These are phyloP conservation scores for Buteo buteo DNA, from an alignment of 2,113 vertebrate species.

Conservation along the genomic window DNA sequence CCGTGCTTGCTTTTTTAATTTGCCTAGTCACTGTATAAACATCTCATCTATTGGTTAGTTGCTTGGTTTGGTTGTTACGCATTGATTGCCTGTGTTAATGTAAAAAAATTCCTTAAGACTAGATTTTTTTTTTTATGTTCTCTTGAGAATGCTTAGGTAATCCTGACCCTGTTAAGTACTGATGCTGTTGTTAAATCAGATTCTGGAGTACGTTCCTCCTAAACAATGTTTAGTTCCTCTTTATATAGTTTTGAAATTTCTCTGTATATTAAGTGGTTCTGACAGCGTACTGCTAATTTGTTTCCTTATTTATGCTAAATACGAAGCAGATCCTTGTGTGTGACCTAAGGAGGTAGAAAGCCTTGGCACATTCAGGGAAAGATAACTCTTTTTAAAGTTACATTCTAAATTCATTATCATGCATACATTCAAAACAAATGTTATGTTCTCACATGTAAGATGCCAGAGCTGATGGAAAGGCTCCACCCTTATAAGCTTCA, in stretches of 20 bases:
- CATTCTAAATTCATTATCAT: neutral
- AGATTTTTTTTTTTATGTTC: neutral
- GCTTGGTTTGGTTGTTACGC: neutral
- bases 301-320: neutral
- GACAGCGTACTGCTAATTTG: neutral
- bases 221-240: neutral
- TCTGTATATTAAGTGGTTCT: neutral
- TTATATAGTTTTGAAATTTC: neutral
- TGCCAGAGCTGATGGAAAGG: neutral
- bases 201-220: neutral
- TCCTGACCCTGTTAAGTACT: neutral
- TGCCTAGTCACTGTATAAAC: neutral
- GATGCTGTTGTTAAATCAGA: neutral
- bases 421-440: neutral
- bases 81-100: neutral
- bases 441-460: rapidly evolving
- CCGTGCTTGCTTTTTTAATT: neutral
- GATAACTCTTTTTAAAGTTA: rapidly evolving
- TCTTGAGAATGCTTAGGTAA: neutral
- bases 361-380: neutral
- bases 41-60: neutral
- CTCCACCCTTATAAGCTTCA: neutral
- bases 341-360: neutral
- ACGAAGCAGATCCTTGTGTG: neutral
- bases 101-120: neutral